Evolutionary conservation across 2,797 vertebrate species (phyloP), one percentile per base, ranked within the genome.

Genomic region (Melanotaenia maccullochi): DNA sequence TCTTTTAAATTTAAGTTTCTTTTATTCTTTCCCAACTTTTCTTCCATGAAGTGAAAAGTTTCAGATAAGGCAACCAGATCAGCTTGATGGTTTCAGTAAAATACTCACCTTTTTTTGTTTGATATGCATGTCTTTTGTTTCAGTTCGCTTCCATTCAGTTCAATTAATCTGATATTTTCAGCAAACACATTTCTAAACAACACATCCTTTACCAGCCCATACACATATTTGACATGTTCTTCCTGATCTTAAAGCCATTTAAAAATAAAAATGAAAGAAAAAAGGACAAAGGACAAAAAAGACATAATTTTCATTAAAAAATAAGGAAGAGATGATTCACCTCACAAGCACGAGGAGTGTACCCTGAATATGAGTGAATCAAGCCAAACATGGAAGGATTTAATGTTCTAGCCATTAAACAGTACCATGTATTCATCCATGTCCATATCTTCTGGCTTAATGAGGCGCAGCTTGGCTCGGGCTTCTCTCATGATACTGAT

Each of bases 401-500:
- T 35, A 24, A 51, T 5, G 8, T 22, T 28, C 9, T 12, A 9
- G 6, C 18, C n/a, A 16, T 59, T 24, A 59, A 24, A 68, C 7
- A 3, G 44, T 85, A 99, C 98, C 97, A 95, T 79, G 78, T 99
- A 99, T 74, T 98, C 97, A 33, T 97, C 97, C 97, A 99, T 99
- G 66, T 99, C 94, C 90, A 99, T 96, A 25, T 99, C 97, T 0
- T 97, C 95, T 1, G 98, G 98, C 49, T 95, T 96, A 14, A 99
- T 99, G 64, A 98, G 96, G 2, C 95, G 96, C 71, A 99, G 92
- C 81, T 99, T 99, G 0, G 95, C 82, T 67, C 94, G 94, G 1
- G 98, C 98, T 67, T 99, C 97, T 76, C 97, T 97, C 97, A 98
- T 97, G 56, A 99, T 99, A 51, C 96, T 97, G 87, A 99, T 96